These are phyloP conservation scores for Alviniconcha marisindica DNA, from an alignment of 1,140 invertebrate genomes.

Conservation along the genomic window DNA sequence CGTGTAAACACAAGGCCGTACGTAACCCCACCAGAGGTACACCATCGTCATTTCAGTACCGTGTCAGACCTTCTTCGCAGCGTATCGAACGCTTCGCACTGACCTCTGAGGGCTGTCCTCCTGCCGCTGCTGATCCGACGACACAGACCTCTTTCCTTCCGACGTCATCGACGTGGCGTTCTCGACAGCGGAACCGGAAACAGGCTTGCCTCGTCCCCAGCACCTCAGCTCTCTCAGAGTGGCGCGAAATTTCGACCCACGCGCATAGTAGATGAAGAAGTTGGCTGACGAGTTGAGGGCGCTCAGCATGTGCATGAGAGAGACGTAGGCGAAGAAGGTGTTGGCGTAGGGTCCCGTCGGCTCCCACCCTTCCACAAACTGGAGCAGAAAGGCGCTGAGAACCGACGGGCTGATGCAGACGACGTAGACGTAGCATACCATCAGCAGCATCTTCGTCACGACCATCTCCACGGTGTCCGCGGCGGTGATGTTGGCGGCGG, in stretches of 20 bases:
- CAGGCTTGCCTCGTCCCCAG: no score
- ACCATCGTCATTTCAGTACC: no score
- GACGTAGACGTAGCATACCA: not conserved
- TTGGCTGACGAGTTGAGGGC: not conserved
- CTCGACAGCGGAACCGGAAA: no score
- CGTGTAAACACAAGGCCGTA: no score
- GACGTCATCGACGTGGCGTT: no score
- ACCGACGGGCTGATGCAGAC: not conserved
- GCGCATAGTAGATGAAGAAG: conserved; percentile 10
- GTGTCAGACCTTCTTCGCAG: no score
- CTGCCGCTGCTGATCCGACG: no score
- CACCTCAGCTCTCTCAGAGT: no score
- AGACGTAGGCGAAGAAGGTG: not conserved
- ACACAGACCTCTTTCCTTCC: no score
- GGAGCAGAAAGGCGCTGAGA: not conserved
- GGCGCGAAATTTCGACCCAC: not conserved
- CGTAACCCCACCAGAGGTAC: no score
- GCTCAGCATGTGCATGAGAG: not conserved
- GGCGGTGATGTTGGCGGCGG: conserved; percentile 18
- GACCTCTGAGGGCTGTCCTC: no score
- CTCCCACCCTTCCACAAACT: not conserved
- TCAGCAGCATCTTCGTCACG: conserved; percentile 16
- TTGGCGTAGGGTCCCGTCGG: not conserved
- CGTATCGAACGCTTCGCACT: no score
- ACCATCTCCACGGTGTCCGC: conserved; percentile 33